Evolutionary conservation across 2,888 invertebrate species (phyloP).

Genomic region (Mystacides longicornis): DNA sequence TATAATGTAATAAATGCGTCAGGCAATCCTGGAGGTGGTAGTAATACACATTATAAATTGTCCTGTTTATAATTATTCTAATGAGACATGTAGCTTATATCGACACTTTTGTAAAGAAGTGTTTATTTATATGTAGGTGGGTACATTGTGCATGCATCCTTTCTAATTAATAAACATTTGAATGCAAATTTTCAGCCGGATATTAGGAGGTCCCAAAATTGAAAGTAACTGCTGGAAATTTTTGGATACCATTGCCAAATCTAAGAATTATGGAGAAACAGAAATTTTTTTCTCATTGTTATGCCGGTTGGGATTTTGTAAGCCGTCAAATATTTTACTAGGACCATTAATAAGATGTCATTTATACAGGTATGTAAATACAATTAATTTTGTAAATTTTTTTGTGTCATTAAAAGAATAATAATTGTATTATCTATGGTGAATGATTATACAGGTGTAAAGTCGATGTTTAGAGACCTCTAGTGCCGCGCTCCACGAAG

Average conservation of each 20-base stretch:
- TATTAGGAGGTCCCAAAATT: slow-evolving; percentile 40
- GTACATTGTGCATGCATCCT: neutral
- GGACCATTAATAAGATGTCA: slow-evolving; percentile 57
- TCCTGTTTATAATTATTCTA: too few species aligned
- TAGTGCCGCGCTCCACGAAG: too few species aligned
- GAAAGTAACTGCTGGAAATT: slow-evolving; percentile 56
- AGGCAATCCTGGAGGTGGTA: too few species aligned
- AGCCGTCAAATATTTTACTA: slow-evolving; percentile 48
- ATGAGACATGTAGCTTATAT: too few species aligned
- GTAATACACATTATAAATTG: too few species aligned
- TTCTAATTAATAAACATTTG: neutral
- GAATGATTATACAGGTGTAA: too few species aligned
- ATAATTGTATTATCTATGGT: neutral
- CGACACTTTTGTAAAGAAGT: too few species aligned
- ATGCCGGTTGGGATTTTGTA: slow-evolving; percentile 46
- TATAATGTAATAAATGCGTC: too few species aligned
- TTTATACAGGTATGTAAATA: slow-evolving; percentile 40
- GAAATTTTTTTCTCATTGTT: slow-evolving; percentile 48
- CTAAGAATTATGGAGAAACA: slow-evolving; percentile 37
- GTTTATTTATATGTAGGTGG: too few species aligned
- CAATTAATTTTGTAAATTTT: neutral
- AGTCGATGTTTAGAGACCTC: neutral
- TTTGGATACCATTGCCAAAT: slow-evolving; percentile 45
- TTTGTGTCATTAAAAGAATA: neutral
- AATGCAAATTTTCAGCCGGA: slow-evolving; percentile 29